Percentiles rank a stretch among this genome's conserved stretches.
These are phyloP conservation scores for Diadophis punctatus DNA, from an alignment of 2,113 vertebrate genomes.

Conservation along the genomic window DNA sequence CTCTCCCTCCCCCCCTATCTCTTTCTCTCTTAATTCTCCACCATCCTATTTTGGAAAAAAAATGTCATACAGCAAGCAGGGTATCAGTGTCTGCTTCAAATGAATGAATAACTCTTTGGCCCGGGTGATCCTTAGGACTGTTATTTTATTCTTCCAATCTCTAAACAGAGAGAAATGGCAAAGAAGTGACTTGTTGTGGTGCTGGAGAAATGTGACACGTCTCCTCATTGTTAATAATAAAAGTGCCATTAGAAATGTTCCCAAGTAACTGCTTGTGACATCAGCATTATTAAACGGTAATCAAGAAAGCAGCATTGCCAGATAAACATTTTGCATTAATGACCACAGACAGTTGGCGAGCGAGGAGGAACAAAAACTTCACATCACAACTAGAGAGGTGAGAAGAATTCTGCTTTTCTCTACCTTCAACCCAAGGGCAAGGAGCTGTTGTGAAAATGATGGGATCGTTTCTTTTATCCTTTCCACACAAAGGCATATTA, in stretches of 20 bases:
- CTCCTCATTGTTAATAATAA: constrained; percentile 55
- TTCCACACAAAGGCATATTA: background rate
- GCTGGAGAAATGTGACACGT: constrained; percentile 32
- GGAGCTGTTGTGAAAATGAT: background rate
- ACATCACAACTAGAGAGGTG: background rate
- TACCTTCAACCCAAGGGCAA: background rate
- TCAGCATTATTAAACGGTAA: constrained; percentile 59
- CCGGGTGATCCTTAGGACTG: background rate
- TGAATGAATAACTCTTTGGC: background rate
- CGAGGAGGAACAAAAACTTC: constrained; percentile 8
- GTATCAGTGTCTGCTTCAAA: background rate
- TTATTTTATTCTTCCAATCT: background rate
- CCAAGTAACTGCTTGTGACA: constrained; percentile 51
- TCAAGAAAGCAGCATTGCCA: constrained; percentile 53
- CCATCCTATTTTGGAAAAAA: constrained; percentile 28
- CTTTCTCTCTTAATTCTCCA: background rate
- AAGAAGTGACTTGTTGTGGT: background rate
- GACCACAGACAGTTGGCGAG: constrained; percentile 50
- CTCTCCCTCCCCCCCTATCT: too few relatives aligned
- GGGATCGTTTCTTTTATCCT: background rate
- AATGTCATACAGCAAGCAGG: background rate
- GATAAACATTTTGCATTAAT: constrained; percentile 43
- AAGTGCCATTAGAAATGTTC: constrained; percentile 44
- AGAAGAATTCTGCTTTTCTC: background rate
- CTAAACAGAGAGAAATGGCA: background rate